phyloP scores from a whole-genome alignment of 2,797 vertebrate genomes.

The Sciurus carolinensis region DNA sequence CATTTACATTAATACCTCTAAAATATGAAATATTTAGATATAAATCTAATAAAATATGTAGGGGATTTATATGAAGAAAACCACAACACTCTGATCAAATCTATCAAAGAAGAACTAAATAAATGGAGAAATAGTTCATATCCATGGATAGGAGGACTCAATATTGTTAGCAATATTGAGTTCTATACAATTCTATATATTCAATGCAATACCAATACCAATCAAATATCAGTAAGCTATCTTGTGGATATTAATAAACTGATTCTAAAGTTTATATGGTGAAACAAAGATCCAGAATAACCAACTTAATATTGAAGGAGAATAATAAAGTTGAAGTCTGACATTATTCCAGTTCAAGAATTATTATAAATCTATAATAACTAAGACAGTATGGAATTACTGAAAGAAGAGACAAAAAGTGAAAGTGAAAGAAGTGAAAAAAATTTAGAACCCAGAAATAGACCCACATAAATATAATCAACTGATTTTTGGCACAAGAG shows the following conservation, averaged over 20 bases:
- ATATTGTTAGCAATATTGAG: neutral
- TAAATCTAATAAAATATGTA: neutral
- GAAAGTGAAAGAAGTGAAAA: neutral
- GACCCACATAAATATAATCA: neutral
- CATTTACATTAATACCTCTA: neutral
- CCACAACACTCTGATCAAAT: neutral
- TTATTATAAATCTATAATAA: neutral
- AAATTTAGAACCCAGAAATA: neutral
- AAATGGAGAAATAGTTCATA: neutral
- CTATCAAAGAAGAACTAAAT: constrained; percentile 3
- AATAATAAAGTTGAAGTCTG: neutral
- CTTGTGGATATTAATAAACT: neutral
- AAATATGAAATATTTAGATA: neutral
- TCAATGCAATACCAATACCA: neutral
- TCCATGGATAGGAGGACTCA: neutral
- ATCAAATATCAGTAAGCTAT: neutral
- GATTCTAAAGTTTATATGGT: neutral
- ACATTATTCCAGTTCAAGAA: neutral
- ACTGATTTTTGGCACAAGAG: neutral
- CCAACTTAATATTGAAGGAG: neutral
- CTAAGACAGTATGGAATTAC: neutral
- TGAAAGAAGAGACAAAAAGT: neutral
- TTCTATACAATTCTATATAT: neutral
- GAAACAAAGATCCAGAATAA: neutral
- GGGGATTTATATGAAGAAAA: neutral